A percentile compares a stretch with the other conserved stretches of the same genome.
Evolutionary conservation across 2,113 vertebrate species (phyloP).

Genomic region (Orientallactaga bullata): DNA sequence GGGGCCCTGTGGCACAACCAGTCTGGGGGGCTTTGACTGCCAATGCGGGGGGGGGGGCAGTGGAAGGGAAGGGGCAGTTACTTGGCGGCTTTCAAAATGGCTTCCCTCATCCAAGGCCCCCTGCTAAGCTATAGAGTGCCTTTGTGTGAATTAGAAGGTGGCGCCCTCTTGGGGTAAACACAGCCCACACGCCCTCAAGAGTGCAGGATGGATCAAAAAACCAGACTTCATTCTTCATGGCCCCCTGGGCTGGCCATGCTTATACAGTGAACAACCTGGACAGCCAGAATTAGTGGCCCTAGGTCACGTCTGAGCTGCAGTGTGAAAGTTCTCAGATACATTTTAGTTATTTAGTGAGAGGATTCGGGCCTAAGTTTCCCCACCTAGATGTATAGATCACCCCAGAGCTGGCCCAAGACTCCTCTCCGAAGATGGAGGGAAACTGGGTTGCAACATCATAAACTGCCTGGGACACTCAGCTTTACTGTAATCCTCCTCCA

Average conservation of each 20-base stretch:
- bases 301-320: neutral
- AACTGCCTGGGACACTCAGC: neutral
- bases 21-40: neutral
- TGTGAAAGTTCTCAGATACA: neutral
- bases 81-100: conserved; percentile 39
- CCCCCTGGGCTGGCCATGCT: neutral
- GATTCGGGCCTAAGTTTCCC: neutral
- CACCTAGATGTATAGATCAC: neutral
- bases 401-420: neutral
- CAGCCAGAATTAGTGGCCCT: neutral
- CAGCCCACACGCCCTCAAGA: neutral
- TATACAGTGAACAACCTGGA: neutral
- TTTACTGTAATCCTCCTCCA: too few relatives aligned
- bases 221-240: neutral
- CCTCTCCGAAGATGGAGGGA: neutral
- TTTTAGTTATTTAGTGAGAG: neutral
- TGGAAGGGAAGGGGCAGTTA: neutral
- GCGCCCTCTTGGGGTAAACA: neutral
- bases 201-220: neutral
- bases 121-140: neutral
- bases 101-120: neutral
- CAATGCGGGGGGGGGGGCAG: neutral
- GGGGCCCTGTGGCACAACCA: neutral
- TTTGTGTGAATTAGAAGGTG: neutral
- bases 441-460: neutral